Percentiles rank a stretch among this genome's conserved stretches.
These are phyloP conservation scores for Callyntrura sp. DNA, from an alignment of 2,888 invertebrate genomes.

Conservation along the genomic window DNA sequence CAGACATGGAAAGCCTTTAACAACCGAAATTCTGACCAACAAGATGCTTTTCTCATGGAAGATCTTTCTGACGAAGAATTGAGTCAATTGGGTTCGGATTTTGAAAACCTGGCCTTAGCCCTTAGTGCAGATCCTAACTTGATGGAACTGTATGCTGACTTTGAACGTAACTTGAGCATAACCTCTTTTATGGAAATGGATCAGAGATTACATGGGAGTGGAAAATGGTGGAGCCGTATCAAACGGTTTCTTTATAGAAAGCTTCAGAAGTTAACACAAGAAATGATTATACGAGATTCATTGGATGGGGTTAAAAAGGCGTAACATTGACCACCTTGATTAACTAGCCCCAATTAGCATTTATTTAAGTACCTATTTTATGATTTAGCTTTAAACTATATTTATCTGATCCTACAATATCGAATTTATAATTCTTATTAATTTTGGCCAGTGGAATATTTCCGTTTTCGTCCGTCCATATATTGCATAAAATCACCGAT, in stretches of 20 bases:
- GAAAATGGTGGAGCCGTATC: conserved; percentile 71
- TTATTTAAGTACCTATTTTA: neutral
- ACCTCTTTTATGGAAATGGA: conserved; percentile 74
- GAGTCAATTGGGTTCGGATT: conserved; percentile 62
- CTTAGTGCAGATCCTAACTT: conserved; percentile 59
- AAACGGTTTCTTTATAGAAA: conserved; percentile 70
- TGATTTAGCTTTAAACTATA: conserved; percentile 3
- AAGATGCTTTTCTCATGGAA: conserved; percentile 73
- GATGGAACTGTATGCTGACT: conserved; percentile 72
- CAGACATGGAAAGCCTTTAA: conserved; percentile 73
- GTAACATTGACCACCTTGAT: too few relatives aligned
- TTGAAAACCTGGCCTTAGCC: conserved; percentile 62
- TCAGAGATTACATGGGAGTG: conserved; percentile 30
- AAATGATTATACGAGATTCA: conserved; percentile 53
- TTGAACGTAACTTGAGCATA: conserved; percentile 69
- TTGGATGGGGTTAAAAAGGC: neutral
- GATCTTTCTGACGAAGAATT: conserved; percentile 71
- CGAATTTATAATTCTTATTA: neutral
- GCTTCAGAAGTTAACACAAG: conserved; percentile 69
- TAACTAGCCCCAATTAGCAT: too few relatives aligned
- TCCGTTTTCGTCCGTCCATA: too few relatives aligned
- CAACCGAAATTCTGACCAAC: conserved; percentile 69
- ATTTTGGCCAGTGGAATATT: too few relatives aligned
- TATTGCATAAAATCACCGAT: neutral
- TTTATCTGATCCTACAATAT: neutral